Evolutionary conservation across 1,140 invertebrate species (phyloP), one percentile per base, ranked within the genome.

Genomic region (Cherax destructor): DNA sequence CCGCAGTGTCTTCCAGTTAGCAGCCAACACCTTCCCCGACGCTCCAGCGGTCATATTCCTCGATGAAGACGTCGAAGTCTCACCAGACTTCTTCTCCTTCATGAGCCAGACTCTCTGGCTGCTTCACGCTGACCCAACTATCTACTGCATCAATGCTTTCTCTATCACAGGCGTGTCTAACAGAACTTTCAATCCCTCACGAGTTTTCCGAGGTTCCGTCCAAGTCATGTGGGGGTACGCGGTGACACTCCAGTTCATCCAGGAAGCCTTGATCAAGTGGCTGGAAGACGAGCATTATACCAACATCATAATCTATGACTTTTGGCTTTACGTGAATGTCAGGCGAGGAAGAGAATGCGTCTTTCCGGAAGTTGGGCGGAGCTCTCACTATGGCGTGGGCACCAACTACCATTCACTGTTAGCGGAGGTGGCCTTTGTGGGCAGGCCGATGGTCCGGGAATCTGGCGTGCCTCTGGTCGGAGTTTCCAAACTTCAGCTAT

Each of bases 171-270:
- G 88, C 9, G 77, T 78, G 21, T 78, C 59, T 9, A 52, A 49
- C 21, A 52, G 56, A 13, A 65, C 59, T 47, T 59, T 65, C 50
- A 56, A 90, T 59, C 49, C 65, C 0, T 61, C 72, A 7, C 50
- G 74, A 3, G 81, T 90, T 47, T 56, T 90, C 52, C 69, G 88
- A 59, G 88, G 81, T 16, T 21, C 21, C 18, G 30, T 85, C 1
- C 88, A 90, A 49, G 88, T 90, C 30, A 50, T 77, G 41, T 90
- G 88, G 88, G 88, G 88, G 4, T 90, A 90, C n/a, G 88, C 88
- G 6, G 72, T 90, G 16, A 83, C 80, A 13, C 74, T 24, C 9
- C 18, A 79, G 1, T 90, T 85, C 41, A 65, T 90, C 56, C 18
- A 41, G 11, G 88, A 90, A 61, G 88, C 88, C 11, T 16, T 90